Conservation (phyloP, 2,888 invertebrate species). For the Panzeria rudis region DNA sequence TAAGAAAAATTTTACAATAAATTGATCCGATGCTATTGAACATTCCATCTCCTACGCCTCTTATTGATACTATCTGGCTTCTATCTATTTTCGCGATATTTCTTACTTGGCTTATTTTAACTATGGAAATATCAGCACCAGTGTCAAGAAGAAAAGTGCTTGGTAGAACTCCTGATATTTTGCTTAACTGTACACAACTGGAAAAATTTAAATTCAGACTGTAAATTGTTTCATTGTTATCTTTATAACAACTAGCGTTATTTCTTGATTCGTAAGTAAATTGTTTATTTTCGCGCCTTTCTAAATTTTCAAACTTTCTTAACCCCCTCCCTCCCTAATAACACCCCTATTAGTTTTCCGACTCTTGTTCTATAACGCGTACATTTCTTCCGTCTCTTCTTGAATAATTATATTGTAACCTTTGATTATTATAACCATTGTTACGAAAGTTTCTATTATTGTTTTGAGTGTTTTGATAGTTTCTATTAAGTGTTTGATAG, state of each 20-base stretch:
- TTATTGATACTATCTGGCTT: too few relatives aligned
- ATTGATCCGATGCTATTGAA: too few relatives aligned
- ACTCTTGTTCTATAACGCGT: neutral
- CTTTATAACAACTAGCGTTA: neutral
- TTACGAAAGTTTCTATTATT: neutral
- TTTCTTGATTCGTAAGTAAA: neutral
- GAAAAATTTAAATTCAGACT: too few relatives aligned
- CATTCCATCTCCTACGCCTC: too few relatives aligned
- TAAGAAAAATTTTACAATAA: too few relatives aligned
- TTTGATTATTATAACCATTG: neutral
- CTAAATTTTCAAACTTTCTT: neutral
- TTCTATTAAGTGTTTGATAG: too few relatives aligned
- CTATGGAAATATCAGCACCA: too few relatives aligned
- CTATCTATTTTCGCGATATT: too few relatives aligned
- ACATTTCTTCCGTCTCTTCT: neutral
- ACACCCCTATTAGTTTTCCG: constrained; percentile 9
- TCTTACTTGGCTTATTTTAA: too few relatives aligned
- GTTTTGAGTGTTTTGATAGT: neutral
- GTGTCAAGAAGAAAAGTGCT: too few relatives aligned
- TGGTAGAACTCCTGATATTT: too few relatives aligned
- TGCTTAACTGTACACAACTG: too few relatives aligned
- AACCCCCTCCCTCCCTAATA: neutral
- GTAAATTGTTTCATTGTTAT: neutral
- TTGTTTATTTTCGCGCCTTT: neutral
- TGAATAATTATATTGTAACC: neutral